A percentile compares a stretch with the other conserved stretches of the same genome.
These are phyloP conservation scores for Tubulanus polymorphus DNA, from an alignment of 2,888 invertebrate genomes.

Conservation along the genomic window DNA sequence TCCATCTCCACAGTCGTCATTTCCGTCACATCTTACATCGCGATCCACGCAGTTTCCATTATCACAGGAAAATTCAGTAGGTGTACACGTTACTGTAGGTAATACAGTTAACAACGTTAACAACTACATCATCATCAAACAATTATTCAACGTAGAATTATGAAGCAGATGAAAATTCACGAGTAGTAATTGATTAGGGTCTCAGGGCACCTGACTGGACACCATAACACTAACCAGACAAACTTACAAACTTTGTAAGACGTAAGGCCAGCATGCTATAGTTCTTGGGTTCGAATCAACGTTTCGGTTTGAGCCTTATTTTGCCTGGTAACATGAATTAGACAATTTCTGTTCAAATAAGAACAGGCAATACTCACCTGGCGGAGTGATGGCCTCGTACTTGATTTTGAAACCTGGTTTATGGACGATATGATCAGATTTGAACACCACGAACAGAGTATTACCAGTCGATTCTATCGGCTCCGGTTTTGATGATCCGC, in stretches of 20 bases:
- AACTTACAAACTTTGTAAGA: not conserved
- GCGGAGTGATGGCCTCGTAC: constrained; percentile 21
- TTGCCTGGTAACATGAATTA: not conserved
- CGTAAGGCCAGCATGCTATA: not conserved
- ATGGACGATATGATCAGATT: constrained; percentile 27
- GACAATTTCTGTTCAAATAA: not conserved
- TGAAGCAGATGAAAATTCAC: no score
- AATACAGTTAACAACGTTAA: not conserved
- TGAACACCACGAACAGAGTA: constrained; percentile 25
- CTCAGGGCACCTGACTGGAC: no score
- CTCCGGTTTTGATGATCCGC: constrained; percentile 27
- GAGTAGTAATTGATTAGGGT: no score
- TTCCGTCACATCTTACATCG: not conserved
- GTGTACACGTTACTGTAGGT: constrained; percentile 1
- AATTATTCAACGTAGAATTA: no score
- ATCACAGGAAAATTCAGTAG: constrained; percentile 2
- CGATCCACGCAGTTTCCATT: constrained; percentile 1
- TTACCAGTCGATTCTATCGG: constrained; percentile 25
- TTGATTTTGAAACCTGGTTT: constrained; percentile 33
- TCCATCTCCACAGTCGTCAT: constrained; percentile 8
- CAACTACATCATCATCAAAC: not conserved
- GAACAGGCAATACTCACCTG: constrained; percentile 16
- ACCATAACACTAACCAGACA: no score
- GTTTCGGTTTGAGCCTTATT: not conserved
- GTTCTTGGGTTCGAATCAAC: not conserved